Evolutionary conservation across 2,113 vertebrate genomes (phyloP), one percentile per base, ranked within the genome.

Genomic region (Otus sunia): DNA sequence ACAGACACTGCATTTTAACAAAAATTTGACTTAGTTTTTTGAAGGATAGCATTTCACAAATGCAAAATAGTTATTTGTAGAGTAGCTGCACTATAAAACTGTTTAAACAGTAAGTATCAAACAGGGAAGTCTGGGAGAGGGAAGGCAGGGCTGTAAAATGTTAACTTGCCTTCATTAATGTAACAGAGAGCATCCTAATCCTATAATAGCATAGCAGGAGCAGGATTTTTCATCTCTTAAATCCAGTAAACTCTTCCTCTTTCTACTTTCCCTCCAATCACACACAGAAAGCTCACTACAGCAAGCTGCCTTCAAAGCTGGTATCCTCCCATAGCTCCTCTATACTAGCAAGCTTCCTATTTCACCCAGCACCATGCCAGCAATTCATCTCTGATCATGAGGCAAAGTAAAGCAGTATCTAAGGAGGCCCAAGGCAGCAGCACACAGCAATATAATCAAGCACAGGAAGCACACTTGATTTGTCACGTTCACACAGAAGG

Each of bases 381-480:
- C 52, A 37, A 53, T 78, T 67, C 45, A 25, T 85, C 49, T 14
- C 55, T n/a, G 83, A 36, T 50, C 91, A 74, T 25, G 30, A 69
- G 75, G 50, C 63, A 83, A 34, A n/a, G 52, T 20, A 55, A 69
- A 82, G 49, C 86, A 60, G 49, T 20, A 43, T 30, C 64, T 36
- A 36, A 50, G 26, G 68, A 81, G 27, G 62, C 69, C 56, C 75
- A 66, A n/a, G 18, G 45, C 83, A 93, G 72, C 63, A 49, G 83
- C 50, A 75, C 41, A 6, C 72, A 62, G 86, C 77, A 60, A 11
- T 14, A 71, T 4, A 63, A 91, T 69, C 69, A 71, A 74, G 88
- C 52, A 62, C 89, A 96, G 94, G 88, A 92, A 94, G 77, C 88
- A 78, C 79, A 88, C 71, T 96, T 43, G 88, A 78, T 78, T 88